These are phyloP conservation scores for Tympanuchus pallidicinctus DNA, from an alignment of 2,113 vertebrate species.

Conservation along the genomic window DNA sequence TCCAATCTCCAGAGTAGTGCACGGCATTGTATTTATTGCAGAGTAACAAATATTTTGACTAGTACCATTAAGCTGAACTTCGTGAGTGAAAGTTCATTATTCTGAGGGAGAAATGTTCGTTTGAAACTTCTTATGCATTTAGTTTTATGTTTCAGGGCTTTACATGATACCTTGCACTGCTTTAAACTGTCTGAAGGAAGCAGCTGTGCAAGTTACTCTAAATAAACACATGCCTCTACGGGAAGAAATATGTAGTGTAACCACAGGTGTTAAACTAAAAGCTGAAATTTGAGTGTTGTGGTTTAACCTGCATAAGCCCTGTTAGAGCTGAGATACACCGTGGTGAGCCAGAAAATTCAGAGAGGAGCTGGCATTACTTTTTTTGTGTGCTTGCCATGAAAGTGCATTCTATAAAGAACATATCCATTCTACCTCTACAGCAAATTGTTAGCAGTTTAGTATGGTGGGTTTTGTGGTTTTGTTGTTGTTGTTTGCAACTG, in stretches of 20 bases:
- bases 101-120: not conserved
- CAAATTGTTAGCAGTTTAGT: not conserved
- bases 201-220: not conserved
- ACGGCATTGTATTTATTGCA: not conserved
- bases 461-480: not conserved
- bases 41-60: not conserved
- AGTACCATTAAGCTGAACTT: not conserved
- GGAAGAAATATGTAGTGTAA: not conserved
- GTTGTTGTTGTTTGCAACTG: not conserved
- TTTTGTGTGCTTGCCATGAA: not conserved
- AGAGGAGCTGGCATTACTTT: not conserved
- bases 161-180: not conserved
- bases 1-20: not conserved
- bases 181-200: not conserved
- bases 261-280: not conserved
- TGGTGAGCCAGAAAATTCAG: not conserved
- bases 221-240: not conserved
- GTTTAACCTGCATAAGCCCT: conserved; percentile 35
- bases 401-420: not conserved
- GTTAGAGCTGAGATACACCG: not conserved
- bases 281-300: not conserved
- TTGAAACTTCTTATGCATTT: not conserved
- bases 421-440: not conserved
- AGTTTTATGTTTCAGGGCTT: not conserved
- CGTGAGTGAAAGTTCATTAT: not conserved